Base-by-base conservation (phyloP, 2,113 vertebrate species). In the Axis porcinus region DNA sequence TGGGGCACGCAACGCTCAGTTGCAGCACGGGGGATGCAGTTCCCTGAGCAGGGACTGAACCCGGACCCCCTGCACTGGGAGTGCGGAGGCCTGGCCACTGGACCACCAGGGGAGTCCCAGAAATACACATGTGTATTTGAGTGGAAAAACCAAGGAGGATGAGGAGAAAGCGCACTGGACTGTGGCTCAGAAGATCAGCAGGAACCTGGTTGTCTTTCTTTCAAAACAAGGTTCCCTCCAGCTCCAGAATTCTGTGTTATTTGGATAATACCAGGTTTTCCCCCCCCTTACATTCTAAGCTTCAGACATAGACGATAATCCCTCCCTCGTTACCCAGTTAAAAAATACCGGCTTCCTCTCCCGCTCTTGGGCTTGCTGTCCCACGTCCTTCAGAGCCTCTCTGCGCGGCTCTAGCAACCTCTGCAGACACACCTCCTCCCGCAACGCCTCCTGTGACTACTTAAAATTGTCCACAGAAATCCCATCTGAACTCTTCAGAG, bases 271-370 rank as follows among this genome's bases (percentile, higher is more conserved):
- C 0, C 40, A n/a, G 70, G 17, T 21, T 28, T 52, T 57, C 36
- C 70, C 57, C 70, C 57, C 36, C 36, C 62, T 13, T 78, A 47
- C 81, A 93, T 30, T 95, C 86, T 91, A 81, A 78, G 27, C 55
- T 36, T 86, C 27, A 54, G 54, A 58, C 27, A 57, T 3, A 92
- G 10, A 55, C 17, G 3, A 27, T 33, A 87, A 79, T 33, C 28
- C 47, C 40, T 27, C 12, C 67, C 7, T 19, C 16, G 10, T n/a
- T 33, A 45, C 70, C 33, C 50, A 47, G 67, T 36, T 85, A 19
- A 50, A 43, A 64, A 82, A 36, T 5, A 55, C 4, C 5, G 6
- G 45, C 74, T 84, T 50, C 13, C 45, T 40, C 25, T 70, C 19
- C 36, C 2, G 9, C 45, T 33, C 4, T 3, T 23, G 21, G 17